Conservation (phyloP, 2,797 vertebrate species). For the Mycteria americana region DNA sequence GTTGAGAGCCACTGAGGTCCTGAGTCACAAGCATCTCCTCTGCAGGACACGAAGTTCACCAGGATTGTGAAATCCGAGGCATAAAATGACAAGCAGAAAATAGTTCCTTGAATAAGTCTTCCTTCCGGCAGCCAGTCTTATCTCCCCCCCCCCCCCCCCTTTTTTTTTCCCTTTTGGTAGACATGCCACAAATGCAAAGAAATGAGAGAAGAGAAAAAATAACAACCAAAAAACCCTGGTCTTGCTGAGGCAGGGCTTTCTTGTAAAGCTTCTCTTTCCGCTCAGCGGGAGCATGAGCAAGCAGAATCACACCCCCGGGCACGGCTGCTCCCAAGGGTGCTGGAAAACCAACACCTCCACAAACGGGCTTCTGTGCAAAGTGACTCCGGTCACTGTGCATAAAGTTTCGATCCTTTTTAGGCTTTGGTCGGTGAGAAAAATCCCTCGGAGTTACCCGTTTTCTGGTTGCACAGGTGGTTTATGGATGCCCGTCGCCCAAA, state of each 20-base stretch:
- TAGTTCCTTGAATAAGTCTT: constrained; percentile 69
- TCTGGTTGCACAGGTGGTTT: background rate
- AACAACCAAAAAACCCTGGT: background rate
- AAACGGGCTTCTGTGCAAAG: fast-evolving
- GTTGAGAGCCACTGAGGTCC: background rate
- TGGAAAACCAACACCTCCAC: background rate
- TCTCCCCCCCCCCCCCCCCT: too few relatives aligned
- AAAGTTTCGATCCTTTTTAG: background rate
- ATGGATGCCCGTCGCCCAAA: fast-evolving
- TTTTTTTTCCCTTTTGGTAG: background rate
- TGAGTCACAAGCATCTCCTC: background rate
- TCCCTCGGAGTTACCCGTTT: background rate
- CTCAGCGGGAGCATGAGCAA: constrained; percentile 22
- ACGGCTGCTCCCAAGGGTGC: background rate
- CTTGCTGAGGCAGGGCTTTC: constrained; percentile 72
- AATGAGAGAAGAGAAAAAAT: background rate
- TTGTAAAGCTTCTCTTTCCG: constrained; percentile 64
- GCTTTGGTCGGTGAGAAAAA: background rate
- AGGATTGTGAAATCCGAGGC: constrained; percentile 68
- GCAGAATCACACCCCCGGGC: background rate
- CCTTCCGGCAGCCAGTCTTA: constrained; percentile 71
- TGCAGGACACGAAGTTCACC: background rate
- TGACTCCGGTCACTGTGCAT: fast-evolving
- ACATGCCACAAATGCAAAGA: constrained; percentile 22
- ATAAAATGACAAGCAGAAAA: constrained; percentile 73